Base-by-base conservation (phyloP, 2,888 invertebrate genomes). In the Smittia sp. region DNA sequence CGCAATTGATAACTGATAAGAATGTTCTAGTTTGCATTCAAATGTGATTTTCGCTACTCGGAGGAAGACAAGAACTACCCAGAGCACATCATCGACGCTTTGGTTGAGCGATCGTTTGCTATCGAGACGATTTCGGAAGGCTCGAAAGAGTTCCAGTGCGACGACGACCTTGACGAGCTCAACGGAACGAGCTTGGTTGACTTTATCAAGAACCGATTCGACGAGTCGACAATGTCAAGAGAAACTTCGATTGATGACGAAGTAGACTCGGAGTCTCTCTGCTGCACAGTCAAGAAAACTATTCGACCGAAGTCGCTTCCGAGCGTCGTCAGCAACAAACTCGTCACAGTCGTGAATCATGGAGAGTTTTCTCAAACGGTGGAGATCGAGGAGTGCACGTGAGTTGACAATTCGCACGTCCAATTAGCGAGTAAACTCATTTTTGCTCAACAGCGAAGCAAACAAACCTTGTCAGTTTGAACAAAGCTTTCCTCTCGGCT, bases 311-410 rank as follows among this genome's bases (percentile, higher is more conserved):
- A 41, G 46, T 24, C 22, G n/a, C 32, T 68, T 9, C 68, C 15
- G 39, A 68, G 39, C 39, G 6, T 68, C 11, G 9, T 22, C 11
- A 68, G n/a, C n/a, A 46, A 68, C 41, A 22, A 68, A 46, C 20
- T 24, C 20, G 41, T 68, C 2, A 46, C 39, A 1, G 68, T 68
- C 4, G 25, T 68, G 1, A 68, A 68, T 68, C 68, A 68, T 24
- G 68, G 68, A 9, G 39, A 68, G 24, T 68, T 68, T 24, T 13
- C 1, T 7, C 68, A 68, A 46, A 39, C 39, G 13, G 68, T 68
- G 1, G 22, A 39, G 41, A 68, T 68, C 15, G 68, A 68, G 41
- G 39, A 22, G 24, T 68, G 68, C 68, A 68, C 24, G 68, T 68
- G 20, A 41, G 22, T 24, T 15, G 27, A 65, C n/a, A 32, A 15